Evolutionary conservation across 2,113 vertebrate genomes (phyloP), one percentile per base, ranked within the genome.

Genomic region (Catagonus wagneri): DNA sequence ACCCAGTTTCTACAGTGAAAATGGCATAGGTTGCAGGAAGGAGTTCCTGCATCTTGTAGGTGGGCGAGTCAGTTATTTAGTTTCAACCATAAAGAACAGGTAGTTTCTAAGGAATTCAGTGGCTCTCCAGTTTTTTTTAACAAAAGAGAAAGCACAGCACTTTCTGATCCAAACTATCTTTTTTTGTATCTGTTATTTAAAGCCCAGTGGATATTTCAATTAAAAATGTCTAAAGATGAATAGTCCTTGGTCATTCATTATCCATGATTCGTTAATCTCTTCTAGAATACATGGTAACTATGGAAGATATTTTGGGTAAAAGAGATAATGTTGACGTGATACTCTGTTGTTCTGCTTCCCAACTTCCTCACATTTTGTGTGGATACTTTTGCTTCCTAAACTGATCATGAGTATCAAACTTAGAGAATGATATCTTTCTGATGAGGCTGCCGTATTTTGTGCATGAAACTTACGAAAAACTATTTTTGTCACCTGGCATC

Each of bases 111-210:
- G 95, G 97, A 98, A 98, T 94, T 98, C 95, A 98, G 97, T 98
- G 98, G 98, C 96, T 98, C 98, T 98, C 96, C 98, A 96, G 95
- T 97, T 97, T 98, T 98, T 96, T 84, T 84, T 95, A 97, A 97
- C 96, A 96, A 97, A 93, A 97, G 74, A 98, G 97, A 98, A 98
- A 98, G 98, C 98, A 99, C 97, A 98, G 98, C 98, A 98, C 98
- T 99, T 98, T 98, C 98, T 97, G 95, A 98, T 97, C 98, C 97
- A 97, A 97, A 97, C 97, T 95, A 84, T 97, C 87, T 97, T 98
- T 96, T 97, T 97, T 97, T 97, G 76, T 98, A 96, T 98, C 97
- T 97, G 96, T 98, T 98, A 98, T 98, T 98, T 98, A 98, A 98
- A 98, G 78, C 96, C 97, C 97, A 97, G 97, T 98, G 98, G 97